Base-by-base conservation (phyloP, 1,140 invertebrate species). In the Spodoptera frugiperda region DNA sequence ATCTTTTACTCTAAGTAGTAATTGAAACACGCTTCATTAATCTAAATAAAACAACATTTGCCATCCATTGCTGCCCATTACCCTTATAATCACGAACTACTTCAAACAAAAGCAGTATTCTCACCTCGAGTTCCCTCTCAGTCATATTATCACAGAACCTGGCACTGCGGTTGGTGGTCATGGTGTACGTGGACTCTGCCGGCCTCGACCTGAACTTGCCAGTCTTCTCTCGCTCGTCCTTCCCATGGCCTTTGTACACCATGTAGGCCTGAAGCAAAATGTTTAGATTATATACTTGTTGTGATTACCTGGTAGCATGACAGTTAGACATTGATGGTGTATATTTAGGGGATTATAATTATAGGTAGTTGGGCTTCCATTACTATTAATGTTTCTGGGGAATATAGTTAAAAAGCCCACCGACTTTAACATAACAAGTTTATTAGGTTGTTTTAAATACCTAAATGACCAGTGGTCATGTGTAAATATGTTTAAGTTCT, bases 171-270 rank as follows among this genome's bases (percentile, higher is more conserved):
- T 95, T 95, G 0, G 95, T 95, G 15, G 95, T 94, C 87, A 94
- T 95, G 25, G 95, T 94, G 83, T 95, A 95, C 51, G 95, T 95
- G 3, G 95, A 96, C 83, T 96, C 95, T 1, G 91, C 93, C 0
- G 92, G 87, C 48, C 90, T 80, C 0, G 92, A 91, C 46, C 90
- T 80, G 75, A 97, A 97, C 92, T 97, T 97, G 44, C 96, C 96
- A 46, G 95, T 95, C 91, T 96, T 97, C 82, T 90, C 95, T 81
- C 95, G 94, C n/a, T 96, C 95, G 39, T 96, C 95, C 79, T 96
- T 96, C 5, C 95, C 96, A 19, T 96, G 96, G 1, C 96, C 96
- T 88, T 96, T 96, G 86, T 96, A 96, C 19, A 97, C 96, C 93
- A 97, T 96, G 87, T 97, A 96, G 8, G 96, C 96, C 96, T 97